A percentile compares a stretch with the other conserved stretches of the same genome.
Conservation (phyloP, 2,888 invertebrate species). For the Branchellion lobata region DNA sequence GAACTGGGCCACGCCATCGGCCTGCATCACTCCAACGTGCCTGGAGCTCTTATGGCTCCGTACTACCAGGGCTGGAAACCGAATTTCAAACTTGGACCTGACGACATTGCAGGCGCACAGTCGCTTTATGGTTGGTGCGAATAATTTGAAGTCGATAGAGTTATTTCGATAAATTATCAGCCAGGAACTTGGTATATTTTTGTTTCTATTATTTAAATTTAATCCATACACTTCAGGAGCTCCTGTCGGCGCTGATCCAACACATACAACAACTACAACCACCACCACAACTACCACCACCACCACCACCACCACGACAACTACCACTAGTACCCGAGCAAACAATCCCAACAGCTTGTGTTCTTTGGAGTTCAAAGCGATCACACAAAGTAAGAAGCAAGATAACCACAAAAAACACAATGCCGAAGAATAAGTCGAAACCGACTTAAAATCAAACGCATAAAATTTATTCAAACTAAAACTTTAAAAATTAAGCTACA, state of each 20-base stretch:
- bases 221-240: not conserved
- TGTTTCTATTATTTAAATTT: too few relatives aligned
- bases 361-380: constrained; percentile 21
- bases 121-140: constrained; percentile 57
- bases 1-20: constrained; percentile 62
- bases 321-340: not conserved
- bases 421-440: not conserved
- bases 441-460: constrained; percentile 7
- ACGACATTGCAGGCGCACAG: constrained; percentile 59
- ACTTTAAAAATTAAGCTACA: not conserved
- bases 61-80: constrained; percentile 59
- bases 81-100: constrained; percentile 56
- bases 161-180: too few relatives aligned
- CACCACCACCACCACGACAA: not conserved
- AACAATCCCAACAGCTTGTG: not conserved
- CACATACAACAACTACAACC: not conserved
- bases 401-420: constrained; percentile 23
- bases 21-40: constrained; percentile 58
- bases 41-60: constrained; percentile 60
- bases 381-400: constrained; percentile 41
- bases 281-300: not conserved
- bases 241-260: not conserved
- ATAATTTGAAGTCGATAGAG: too few relatives aligned
- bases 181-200: too few relatives aligned
- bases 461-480: not conserved